Evolutionary conservation across 1,140 invertebrate species (phyloP), one percentile per base, ranked within the genome.

Genomic region (Teleogryllus occipitalis): DNA sequence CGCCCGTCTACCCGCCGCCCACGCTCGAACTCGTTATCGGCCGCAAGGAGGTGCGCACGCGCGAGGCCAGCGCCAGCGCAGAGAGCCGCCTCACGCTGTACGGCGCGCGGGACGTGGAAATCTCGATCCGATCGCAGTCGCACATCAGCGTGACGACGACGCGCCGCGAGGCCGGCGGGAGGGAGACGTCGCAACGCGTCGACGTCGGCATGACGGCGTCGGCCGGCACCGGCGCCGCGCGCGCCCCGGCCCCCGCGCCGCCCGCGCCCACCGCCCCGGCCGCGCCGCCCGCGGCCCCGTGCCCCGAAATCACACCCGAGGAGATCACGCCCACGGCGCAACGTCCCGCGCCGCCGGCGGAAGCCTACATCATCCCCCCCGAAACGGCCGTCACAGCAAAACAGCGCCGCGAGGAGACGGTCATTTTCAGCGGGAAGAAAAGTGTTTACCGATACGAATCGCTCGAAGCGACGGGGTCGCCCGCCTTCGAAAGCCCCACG

Each of bases 81-180:
- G 87, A 88, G 84, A 88, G 87, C 82, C 82, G 85, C 39, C 82
- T 88, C 12, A 88, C 87, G 18, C 81, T 88, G 8, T 88, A 88
- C 80, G 85, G 87, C 54, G 84, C 85, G 7, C 84, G 85, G 77
- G 86, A 88, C 82, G 85, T 88, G 21, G 87, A 89, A 84, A 89
- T 88, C 78, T 88, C 87, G 8, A 88, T 88, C 77, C 85, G 85
- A 76, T 88, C 88, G 21, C 85, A 89, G 83, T 88, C 87, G 18
- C 87, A 88, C 78, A 89, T 89, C 77, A 88, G 85, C 65, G 84
- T 88, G 14, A 88, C 87, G 8, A 86, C 85, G 27, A 86, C 83
- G 7, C 81, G 83, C 39, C 83, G 84, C 22, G 86, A 87, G 81
- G 83, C 82, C 75, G 84, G 84, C 47, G 86, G 86, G 14, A 84